Evolutionary conservation across 2,797 vertebrate species (phyloP), one percentile per base, ranked within the genome.

Genomic region (Muraenolepis orangiensis): DNA sequence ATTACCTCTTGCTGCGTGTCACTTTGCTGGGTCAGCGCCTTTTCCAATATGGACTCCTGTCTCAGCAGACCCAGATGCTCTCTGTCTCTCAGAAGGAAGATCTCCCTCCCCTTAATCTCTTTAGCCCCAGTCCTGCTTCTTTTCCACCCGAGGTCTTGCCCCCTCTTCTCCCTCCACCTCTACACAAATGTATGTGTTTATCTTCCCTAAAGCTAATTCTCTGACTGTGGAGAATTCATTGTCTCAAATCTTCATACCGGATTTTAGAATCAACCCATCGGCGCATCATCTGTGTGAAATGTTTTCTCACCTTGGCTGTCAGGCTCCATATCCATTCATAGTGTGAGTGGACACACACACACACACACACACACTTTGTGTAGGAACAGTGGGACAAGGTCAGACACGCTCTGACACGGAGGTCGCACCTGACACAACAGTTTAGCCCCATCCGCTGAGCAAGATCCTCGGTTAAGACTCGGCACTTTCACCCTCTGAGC

Each of bases 401-500:
- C 84, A 80, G 79, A 46, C 77, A 74, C 72, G 71, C 74, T 78
- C n/a, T 74, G 85, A 82, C 80, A 82, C 69, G 28, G 81, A 84
- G 79, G 87, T 82, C 73, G 77, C 72, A 75, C 71, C 80, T 85
- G 86, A 88, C 86, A 88, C 76, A 84, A 84, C 78, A 72, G 80
- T 86, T 89, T 85, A 83, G 40, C 57, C 66, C 31, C 61, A 81
- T 74, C 78, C 71, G 78, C 76, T 83, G 81, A 86, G 67, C 80
- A 72, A 6, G 29, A 32, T 66, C 73, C 72, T 80, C 73, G 46
- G 46, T 71, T 11, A 83, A 81, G 26, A 84, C 81, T 75, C 16
- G 66, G 30, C 34, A 31, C 2, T 76, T 70, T 83, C 69, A 74
- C 77, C 81, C 71, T 40, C 40, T 34, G 30, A 13, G 38, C 38